Evolutionary conservation across 2,113 vertebrate genomes (phyloP).

Genomic region (Aspiorhynchus laticeps): DNA sequence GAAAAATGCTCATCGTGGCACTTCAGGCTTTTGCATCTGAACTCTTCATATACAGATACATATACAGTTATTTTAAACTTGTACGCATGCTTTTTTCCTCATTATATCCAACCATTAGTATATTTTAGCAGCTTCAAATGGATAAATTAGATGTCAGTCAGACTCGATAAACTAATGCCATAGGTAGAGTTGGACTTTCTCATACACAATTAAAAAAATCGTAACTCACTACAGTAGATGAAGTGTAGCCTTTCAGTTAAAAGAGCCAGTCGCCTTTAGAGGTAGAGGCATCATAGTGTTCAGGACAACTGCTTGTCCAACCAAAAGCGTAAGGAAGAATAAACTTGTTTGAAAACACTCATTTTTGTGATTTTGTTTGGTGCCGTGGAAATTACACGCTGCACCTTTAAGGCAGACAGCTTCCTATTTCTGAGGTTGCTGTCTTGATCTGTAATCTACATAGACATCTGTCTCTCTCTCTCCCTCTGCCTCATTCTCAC

Average conservation of each 20-base stretch:
- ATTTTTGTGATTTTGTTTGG: not conserved
- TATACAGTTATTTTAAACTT: not conserved
- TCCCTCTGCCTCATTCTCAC: slow-evolving; percentile 14
- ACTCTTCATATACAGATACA: too few species aligned
- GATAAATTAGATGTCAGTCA: not conserved
- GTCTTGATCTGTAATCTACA: slow-evolving; percentile 57
- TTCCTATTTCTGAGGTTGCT: slow-evolving; percentile 61
- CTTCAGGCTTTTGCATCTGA: too few species aligned
- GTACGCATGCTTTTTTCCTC: not conserved
- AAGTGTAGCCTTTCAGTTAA: not conserved
- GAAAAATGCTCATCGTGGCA: too few species aligned
- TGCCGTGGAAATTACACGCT: slow-evolving; percentile 54
- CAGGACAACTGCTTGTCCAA: not conserved
- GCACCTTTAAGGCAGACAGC: slow-evolving; percentile 68
- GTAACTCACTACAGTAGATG: not conserved
- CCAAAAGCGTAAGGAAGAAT: not conserved
- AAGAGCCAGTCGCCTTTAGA: not conserved
- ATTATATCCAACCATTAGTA: not conserved
- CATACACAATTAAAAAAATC: not conserved
- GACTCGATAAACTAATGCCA: not conserved
- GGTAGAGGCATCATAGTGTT: not conserved
- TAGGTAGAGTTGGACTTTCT: not conserved
- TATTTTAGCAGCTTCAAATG: not conserved
- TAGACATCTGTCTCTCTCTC: slow-evolving; percentile 17
- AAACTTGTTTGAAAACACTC: not conserved